A percentile compares a stretch with the other conserved stretches of the same genome.
Conservation (phyloP, 2,888 invertebrate species). For the Petrolisthes cinctipes region DNA sequence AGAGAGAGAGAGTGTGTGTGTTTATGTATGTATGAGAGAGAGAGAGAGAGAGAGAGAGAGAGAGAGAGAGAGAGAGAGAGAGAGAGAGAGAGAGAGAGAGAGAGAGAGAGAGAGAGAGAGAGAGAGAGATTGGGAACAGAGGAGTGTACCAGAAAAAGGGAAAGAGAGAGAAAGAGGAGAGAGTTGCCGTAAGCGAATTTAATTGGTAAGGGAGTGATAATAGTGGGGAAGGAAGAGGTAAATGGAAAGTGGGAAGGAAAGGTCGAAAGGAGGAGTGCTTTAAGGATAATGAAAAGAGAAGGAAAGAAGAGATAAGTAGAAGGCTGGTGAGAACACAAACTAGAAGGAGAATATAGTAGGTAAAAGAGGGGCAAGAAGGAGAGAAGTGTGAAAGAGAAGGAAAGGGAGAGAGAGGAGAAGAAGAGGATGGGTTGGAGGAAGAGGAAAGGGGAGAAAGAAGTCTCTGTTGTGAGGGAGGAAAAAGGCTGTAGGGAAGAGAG, state of each 20-base stretch:
- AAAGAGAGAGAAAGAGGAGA: not conserved
- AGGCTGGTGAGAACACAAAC: not conserved
- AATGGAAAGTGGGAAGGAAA: not conserved
- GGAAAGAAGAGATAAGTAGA: not conserved
- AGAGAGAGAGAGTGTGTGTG: not conserved
- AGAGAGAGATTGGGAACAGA: slow-evolving; percentile 12
- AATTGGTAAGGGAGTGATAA: not conserved
- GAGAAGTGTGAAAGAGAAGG: not conserved
- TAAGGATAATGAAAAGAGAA: not conserved
- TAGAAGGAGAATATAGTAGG: not conserved
- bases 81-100: not conserved
- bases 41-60: not conserved
- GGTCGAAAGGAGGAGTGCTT: not conserved
- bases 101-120: slow-evolving; percentile 10
- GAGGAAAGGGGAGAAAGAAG: not conserved
- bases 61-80: not conserved
- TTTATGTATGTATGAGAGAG: no score
- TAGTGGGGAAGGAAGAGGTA: not conserved
- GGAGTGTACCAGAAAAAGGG: not conserved
- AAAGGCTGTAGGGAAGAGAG: not conserved
- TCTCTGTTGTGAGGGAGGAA: not conserved
- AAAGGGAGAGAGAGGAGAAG: not conserved
- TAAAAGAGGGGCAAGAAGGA: not conserved
- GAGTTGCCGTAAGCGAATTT: not conserved
- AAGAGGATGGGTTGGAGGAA: not conserved